Base-by-base conservation (phyloP, 1,140 invertebrate species). In the Cotesia vestalis region DNA sequence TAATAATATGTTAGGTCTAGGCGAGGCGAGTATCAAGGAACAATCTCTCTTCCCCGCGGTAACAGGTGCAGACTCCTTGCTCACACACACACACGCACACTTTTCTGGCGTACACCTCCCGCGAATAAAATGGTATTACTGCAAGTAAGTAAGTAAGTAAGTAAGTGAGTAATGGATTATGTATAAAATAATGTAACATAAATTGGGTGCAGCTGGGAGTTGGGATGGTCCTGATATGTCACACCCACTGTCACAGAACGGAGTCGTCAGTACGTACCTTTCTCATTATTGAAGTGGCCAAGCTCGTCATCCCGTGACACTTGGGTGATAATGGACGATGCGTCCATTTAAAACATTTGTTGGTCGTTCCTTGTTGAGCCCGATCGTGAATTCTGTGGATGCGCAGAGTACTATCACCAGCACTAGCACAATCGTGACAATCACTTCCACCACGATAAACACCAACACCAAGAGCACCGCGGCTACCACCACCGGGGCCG, bases 291-390 rank as follows among this genome's bases (percentile, higher is more conserved):
- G 88, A 95, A 91, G 90, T 94, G 84, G 72, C 84, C 83, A 83
- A 86, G 93, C 90, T 97, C 95, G 91, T 97, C 95, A 93, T 97
- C 95, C 89, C 95, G 92, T 89, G 93, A 95, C 90, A 96, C 95
- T 92, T 97, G 95, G 89, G 95, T 96, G 89, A 97, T 97, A 91
- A 98, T 97, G 92, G 95, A 97, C 93, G 95, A 94, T 92, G 94
- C 94, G 94, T 97, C 96, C 95, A 97, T 97, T 93, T 92, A 94
- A 76, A 91, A 91, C 91, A 92, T 92, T 91, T 89, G 91, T 87
- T 90, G 81, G 67, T 80, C 78, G 79, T 83, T 79, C 74, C 79
- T 68, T 55, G 27, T 81, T 80, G 81, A 79, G 74, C 78, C 77
- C 77, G 78, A 84, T 77, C 77, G 81, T 81, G 75, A 80, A 80